phyloP scores from a whole-genome alignment of 2,888 invertebrate species.

The Schizaphis graminum region DNA sequence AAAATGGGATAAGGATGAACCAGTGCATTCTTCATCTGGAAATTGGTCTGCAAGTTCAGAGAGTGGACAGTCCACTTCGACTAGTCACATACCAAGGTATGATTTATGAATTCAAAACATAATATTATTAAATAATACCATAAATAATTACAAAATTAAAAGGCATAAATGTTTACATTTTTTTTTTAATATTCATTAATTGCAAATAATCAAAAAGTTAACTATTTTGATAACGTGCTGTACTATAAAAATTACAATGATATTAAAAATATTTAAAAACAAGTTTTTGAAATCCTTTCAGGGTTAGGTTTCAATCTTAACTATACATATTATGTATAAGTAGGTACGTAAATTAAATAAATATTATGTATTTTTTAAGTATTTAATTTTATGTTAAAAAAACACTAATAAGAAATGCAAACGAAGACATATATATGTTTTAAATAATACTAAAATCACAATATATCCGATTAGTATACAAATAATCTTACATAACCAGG shows the following conservation, averaged over 20 bases:
- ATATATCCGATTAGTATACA: not conserved
- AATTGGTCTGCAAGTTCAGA: slow-evolving; percentile 96
- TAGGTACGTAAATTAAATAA: not conserved
- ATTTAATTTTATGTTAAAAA: not conserved
- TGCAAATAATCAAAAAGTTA: not conserved
- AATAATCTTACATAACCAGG: not conserved
- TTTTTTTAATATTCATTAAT: not conserved
- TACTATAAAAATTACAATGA: not conserved
- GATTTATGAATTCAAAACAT: slow-evolving; percentile 67
- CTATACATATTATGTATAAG: not conserved
- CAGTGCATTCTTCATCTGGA: slow-evolving; percentile 90
- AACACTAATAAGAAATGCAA: not conserved
- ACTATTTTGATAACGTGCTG: not conserved
- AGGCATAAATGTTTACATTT: not conserved
- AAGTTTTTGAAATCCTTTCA: slow-evolving; percentile 1
- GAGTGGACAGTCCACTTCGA: slow-evolving; percentile 81
- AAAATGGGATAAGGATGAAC: slow-evolving; percentile 77
- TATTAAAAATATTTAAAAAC: slow-evolving; percentile 24
- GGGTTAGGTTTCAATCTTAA: slow-evolving; percentile 18
- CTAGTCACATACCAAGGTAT: slow-evolving; percentile 80
- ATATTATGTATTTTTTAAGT: not conserved
- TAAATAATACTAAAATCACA: not conserved
- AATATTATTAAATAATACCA: slow-evolving; percentile 35
- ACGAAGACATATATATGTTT: not conserved
- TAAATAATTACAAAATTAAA: not conserved